Evolutionary conservation across 2,797 vertebrate genomes (phyloP).

Genomic region (Nothura maculosa): DNA sequence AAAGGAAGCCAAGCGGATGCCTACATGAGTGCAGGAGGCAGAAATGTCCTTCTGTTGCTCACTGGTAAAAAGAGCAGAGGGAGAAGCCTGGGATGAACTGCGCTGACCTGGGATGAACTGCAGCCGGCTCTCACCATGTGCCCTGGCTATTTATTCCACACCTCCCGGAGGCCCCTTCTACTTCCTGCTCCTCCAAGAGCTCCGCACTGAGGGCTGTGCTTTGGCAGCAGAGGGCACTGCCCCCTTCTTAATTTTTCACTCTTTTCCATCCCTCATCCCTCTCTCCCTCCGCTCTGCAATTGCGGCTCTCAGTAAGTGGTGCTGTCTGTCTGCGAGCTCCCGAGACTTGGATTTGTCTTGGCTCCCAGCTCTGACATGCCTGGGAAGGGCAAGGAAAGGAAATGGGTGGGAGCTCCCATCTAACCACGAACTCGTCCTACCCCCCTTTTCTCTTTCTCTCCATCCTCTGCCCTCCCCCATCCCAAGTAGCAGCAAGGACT

Average conservation of each 20-base stretch:
- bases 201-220: not conserved
- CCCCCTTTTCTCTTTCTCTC: slow-evolving; percentile 11
- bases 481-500: not conserved
- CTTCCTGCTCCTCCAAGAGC: fast-evolving
- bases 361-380: slow-evolving; percentile 90
- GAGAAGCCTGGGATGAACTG: not conserved
- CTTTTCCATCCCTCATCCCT: not conserved
- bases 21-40: not conserved
- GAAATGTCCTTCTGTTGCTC: fast-evolving
- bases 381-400: slow-evolving; percentile 96
- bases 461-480: not conserved
- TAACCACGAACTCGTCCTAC: slow-evolving; percentile 54
- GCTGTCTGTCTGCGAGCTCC: slow-evolving; percentile 56
- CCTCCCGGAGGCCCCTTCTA: fast-evolving
- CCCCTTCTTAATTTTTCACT: not conserved
- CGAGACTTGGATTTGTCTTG: slow-evolving; percentile 83
- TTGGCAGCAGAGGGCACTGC: slow-evolving; percentile 76
- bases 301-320: not conserved
- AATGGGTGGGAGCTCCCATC: slow-evolving; percentile 89
- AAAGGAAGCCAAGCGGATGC: fast-evolving
- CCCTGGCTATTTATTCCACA: not conserved
- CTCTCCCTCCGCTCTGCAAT: not conserved
- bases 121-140: fast-evolving
- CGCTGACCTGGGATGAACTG: not conserved
- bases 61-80: not conserved